Evolutionary conservation across 2,797 vertebrate species (phyloP).

Genomic region (Pampus argenteus): DNA sequence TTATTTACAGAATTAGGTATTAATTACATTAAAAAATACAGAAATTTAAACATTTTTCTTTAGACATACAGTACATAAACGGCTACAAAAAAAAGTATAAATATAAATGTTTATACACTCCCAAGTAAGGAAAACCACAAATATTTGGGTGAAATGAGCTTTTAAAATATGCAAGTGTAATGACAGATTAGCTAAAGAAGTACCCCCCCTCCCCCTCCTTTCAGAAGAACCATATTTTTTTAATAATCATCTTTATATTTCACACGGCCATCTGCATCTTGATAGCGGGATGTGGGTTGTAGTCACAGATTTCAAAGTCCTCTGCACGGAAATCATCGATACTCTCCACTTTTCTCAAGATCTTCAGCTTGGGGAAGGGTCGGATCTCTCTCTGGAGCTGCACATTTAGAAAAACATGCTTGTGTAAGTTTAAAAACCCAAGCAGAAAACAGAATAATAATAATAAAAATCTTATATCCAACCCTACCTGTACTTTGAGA

Average conservation of each 20-base stretch:
- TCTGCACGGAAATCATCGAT: conserved; percentile 91
- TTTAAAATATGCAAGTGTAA: no score
- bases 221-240: no score
- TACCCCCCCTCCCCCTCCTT: no score
- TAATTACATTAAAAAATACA: conserved; percentile 10
- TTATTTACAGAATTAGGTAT: conserved; percentile 59
- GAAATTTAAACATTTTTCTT: not conserved
- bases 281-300: conserved; percentile 93
- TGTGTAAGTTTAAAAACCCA: not conserved
- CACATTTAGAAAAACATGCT: conserved; percentile 26
- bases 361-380: conserved; percentile 93
- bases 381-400: conserved; percentile 94
- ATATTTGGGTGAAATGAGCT: no score
- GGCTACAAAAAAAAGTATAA: no score
- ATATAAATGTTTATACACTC: no score
- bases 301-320: conserved; percentile 93
- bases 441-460: no score
- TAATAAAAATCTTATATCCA: no score
- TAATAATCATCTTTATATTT: conserved; percentile 23
- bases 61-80: no score
- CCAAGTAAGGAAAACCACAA: no score
- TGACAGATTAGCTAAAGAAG: no score
- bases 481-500: conserved; percentile 92
- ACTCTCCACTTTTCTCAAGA: conserved; percentile 88
- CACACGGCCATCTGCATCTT: conserved; percentile 99